Evolutionary conservation across 1,140 invertebrate species (phyloP).

Genomic region (Hesperophylax magnus): DNA sequence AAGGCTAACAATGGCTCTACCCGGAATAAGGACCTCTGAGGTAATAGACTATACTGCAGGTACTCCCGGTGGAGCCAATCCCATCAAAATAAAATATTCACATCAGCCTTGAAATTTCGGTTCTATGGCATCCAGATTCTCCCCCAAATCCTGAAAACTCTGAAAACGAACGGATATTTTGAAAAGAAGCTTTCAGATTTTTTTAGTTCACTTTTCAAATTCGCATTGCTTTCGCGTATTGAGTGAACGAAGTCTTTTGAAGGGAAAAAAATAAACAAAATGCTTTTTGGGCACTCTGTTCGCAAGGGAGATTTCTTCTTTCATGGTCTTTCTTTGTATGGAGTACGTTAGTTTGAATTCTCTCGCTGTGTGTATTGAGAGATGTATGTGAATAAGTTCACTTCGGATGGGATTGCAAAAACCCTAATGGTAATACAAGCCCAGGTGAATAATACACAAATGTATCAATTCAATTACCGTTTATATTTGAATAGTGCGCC

Average conservation of each 20-base stretch:
- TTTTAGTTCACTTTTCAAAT: constrained; percentile 37
- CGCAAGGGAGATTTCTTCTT: not conserved
- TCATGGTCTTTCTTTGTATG: constrained; percentile 3
- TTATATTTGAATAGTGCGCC: not conserved
- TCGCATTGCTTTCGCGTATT: constrained; percentile 26
- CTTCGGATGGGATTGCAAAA: not conserved
- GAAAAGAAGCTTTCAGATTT: constrained; percentile 5
- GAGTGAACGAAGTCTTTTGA: constrained; percentile 16
- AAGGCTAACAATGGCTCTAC: constrained; percentile 20
- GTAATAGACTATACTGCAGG: constrained; percentile 24
- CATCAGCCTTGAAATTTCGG: constrained; percentile 16
- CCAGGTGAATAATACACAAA: not conserved
- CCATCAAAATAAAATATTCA: constrained; percentile 26
- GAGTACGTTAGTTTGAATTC: constrained; percentile 11
- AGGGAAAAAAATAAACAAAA: constrained; percentile 38
- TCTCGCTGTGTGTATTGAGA: not conserved
- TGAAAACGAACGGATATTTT: not conserved
- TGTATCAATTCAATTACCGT: not conserved
- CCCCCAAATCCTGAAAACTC: too few relatives aligned
- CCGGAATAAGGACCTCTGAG: constrained; percentile 4
- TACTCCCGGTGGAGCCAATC: not conserved
- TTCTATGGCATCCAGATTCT: constrained; percentile 2
- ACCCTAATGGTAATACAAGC: not conserved
- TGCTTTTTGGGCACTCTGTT: constrained; percentile 36
- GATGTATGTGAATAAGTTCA: too few relatives aligned